These are phyloP conservation scores for Patella depressa DNA, from an alignment of 2,888 invertebrate genomes.

Conservation along the genomic window DNA sequence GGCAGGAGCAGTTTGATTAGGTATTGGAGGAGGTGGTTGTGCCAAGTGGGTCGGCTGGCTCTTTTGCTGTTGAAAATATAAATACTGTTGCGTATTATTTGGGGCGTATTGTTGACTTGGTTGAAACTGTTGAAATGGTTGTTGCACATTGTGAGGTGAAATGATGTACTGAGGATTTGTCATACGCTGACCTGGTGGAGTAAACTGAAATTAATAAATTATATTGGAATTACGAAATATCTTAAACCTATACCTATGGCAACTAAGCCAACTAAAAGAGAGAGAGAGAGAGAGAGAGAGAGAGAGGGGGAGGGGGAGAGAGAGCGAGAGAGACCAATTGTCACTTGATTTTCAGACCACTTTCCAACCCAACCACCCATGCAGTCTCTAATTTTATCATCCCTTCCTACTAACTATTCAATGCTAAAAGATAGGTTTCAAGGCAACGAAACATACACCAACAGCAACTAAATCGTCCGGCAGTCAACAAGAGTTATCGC, in stretches of 20 bases:
- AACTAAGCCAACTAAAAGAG: no score
- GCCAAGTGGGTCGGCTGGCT: background rate
- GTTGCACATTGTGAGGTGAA: background rate
- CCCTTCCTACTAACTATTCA: background rate
- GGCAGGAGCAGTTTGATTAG: constrained; percentile 24
- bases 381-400: background rate
- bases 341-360: no score
- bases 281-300: no score
- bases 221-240: constrained; percentile 11
- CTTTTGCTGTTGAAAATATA: background rate
- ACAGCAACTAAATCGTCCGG: no score
- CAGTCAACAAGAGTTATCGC: no score
- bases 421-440: no score
- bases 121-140: background rate
- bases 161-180: constrained; percentile 31
- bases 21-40: background rate
- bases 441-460: no score
- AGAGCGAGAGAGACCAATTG: no score
- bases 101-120: background rate
- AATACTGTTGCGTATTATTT: background rate
- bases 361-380: background rate
- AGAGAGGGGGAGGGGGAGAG: no score
- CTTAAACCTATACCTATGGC: background rate
- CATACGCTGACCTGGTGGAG: constrained; percentile 31
- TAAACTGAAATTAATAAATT: constrained; percentile 4